A percentile compares a stretch with the other conserved stretches of the same genome.
phyloP scores from a whole-genome alignment of 2,888 invertebrate genomes.

The Drepana falcataria region DNA sequence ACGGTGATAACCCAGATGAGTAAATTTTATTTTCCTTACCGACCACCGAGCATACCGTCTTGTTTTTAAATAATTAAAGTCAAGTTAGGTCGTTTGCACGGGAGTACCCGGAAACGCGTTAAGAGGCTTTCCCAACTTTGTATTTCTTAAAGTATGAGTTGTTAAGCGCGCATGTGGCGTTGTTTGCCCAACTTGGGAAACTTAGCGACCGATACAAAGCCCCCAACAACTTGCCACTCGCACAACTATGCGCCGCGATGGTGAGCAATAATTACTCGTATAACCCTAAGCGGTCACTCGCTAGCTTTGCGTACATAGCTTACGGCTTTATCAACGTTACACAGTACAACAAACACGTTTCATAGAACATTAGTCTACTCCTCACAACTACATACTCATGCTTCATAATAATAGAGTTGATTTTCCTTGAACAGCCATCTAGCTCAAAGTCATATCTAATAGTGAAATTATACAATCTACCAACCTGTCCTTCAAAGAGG shows the following conservation, averaged over 20 bases:
- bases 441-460: too few species aligned
- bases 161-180: neutral
- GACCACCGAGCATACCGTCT: too few species aligned
- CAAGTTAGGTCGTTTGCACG: slow-evolving; percentile 13
- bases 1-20: too few species aligned
- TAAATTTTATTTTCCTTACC: too few species aligned
- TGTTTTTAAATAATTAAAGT: slow-evolving; percentile 15
- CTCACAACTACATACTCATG: too few species aligned
- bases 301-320: neutral
- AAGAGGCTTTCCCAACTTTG: neutral
- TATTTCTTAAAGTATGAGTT: neutral
- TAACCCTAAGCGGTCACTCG: neutral
- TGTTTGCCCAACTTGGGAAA: slow-evolving; percentile 1
- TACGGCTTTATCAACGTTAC: too few species aligned
- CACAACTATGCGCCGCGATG: neutral
- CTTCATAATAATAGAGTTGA: too few species aligned
- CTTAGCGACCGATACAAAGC: slow-evolving; percentile 2
- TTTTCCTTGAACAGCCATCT: too few species aligned
- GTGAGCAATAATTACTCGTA: neutral
- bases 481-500: too few species aligned
- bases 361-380: too few species aligned
- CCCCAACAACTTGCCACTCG: neutral
- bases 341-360: too few species aligned
- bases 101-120: slow-evolving; percentile 2
- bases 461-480: too few species aligned